Evolutionary conservation across 2,797 vertebrate species (phyloP), one percentile per base, ranked within the genome.

Genomic region (Falco columbarius): DNA sequence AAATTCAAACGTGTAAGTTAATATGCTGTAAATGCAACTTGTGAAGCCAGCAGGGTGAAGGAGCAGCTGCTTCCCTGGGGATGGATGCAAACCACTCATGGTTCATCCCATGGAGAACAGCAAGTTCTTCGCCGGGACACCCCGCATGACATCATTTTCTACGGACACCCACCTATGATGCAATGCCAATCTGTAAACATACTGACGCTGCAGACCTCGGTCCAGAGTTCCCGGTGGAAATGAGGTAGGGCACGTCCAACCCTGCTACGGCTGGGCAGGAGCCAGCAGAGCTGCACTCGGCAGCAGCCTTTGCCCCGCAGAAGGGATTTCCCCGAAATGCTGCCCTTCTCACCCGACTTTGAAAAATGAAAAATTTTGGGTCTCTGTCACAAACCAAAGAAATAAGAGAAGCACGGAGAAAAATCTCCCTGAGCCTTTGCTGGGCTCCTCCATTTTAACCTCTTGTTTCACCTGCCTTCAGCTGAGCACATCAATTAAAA

Each of bases 401-500:
- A 79, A 81, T 27, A 63, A 62, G 56, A 22, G 8, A 62, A 77
- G 81, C 5, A 12, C 19, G 29, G 72, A 71, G 23, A 51, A 34
- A 56, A 77, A 13, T 13, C 32, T 36, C 58, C n/a, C 32, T 2
- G 17, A 42, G 12, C 8, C 36, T 42, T 52, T n/a, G 79, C 76
- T 63, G 65, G 54, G 29, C 29, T 68, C 42, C 54, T 40, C 44
- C 14, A 26, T 86, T 55, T 36, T 86, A 95, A 96, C 90, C 62
- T 63, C 92, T 87, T 77, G 67, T 95, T 88, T 86, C 90, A 96
- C 92, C 87, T 93, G 93, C 93, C 96, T 97, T 93, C 95, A 72
- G 72, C 88, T 82, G 86, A 95, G 97, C 83, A 26, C 89, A 87
- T 81, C 95, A 87, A 94, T 96, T 97, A 92, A 90, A 97, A 92